phyloP scores from a whole-genome alignment of 2,113 vertebrate species.

The Xenopus laevis region DNA sequence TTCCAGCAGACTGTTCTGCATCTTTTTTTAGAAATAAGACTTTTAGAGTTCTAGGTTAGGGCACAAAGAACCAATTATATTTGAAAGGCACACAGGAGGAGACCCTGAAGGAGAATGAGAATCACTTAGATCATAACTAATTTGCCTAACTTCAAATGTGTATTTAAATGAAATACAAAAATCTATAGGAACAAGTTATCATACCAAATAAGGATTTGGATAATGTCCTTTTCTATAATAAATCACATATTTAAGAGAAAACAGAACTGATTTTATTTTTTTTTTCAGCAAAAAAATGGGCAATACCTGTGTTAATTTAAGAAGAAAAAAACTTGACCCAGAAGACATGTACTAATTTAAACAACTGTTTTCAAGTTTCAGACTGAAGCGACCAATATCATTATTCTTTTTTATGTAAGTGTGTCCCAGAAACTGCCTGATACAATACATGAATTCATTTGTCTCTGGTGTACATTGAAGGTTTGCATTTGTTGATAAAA shows the following conservation, averaged over 20 bases:
- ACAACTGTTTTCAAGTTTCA: no score
- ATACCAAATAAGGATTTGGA: not conserved
- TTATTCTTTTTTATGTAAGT: no score
- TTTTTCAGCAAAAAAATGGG: no score
- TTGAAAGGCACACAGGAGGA: slow-evolving; percentile 42
- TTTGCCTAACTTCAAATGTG: slow-evolving; percentile 30
- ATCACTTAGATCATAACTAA: slow-evolving; percentile 39
- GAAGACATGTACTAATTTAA: no score
- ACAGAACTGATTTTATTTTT: no score
- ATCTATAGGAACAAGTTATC: slow-evolving; percentile 2
- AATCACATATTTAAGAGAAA: not conserved
- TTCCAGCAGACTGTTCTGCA: slow-evolving; percentile 10
- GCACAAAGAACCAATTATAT: slow-evolving; percentile 37
- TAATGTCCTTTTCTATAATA: not conserved
- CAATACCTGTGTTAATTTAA: no score
- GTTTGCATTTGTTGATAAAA: no score
- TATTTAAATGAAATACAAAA: slow-evolving; percentile 15
- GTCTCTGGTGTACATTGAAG: no score
- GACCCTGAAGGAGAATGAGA: slow-evolving; percentile 34
- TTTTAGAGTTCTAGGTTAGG: slow-evolving; percentile 22
- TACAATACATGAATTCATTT: no score
- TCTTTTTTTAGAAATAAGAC: slow-evolving; percentile 34
- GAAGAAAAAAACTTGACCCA: no score
- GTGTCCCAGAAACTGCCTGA: no score
- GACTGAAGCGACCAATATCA: no score